Evolutionary conservation across 2,113 vertebrate genomes (phyloP).

Genomic region (Neotragus moschatus): DNA sequence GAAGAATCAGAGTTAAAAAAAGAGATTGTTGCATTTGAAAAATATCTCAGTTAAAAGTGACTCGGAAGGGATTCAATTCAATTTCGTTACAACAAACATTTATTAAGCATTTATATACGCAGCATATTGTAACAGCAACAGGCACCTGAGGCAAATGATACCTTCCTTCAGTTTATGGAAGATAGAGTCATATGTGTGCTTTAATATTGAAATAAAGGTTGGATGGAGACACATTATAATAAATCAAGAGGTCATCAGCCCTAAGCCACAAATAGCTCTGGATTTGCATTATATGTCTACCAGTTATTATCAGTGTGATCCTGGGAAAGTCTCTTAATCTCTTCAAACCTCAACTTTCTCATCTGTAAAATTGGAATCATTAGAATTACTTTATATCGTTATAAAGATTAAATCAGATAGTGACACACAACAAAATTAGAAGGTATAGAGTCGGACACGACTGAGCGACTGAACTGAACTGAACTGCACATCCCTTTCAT

Average conservation of each 20-base stretch:
- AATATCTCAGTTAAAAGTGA: constrained; percentile 15
- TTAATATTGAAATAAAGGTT: background rate
- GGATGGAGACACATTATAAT: background rate
- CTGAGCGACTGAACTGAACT: too few species aligned
- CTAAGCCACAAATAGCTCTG: background rate
- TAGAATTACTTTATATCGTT: background rate
- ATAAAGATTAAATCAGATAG: background rate
- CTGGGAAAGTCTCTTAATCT: background rate
- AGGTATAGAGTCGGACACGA: background rate
- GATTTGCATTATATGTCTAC: background rate
- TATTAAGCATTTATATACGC: background rate
- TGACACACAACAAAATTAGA: background rate
- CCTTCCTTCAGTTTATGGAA: background rate
- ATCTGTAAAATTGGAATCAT: background rate
- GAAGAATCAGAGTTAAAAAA: background rate
- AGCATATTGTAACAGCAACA: background rate
- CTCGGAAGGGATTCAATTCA: constrained; percentile 6
- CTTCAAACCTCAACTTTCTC: background rate
- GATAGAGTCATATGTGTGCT: background rate
- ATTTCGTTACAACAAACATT: background rate
- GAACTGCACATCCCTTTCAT: background rate
- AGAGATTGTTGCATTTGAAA: constrained; percentile 13
- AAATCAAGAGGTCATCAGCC: background rate
- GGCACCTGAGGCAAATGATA: background rate
- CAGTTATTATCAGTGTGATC: background rate